Evolutionary conservation across 2,888 invertebrate genomes (phyloP), one percentile per base, ranked within the genome.

Genomic region (Melanchra persicariae): DNA sequence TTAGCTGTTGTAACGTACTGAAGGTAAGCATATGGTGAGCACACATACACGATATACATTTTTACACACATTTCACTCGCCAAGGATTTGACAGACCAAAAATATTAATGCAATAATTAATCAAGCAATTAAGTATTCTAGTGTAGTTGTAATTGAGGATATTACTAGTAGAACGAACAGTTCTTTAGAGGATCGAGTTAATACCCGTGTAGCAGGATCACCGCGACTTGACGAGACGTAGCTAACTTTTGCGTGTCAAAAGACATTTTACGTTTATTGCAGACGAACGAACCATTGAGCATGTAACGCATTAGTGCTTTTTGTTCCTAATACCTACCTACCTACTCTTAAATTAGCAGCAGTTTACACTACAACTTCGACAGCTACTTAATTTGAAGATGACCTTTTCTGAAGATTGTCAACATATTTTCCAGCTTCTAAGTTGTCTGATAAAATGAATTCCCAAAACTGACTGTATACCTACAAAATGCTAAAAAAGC

Each of bases 31-130:
- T 94, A 92, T 87, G 89, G 87, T 90, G 88, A 93, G 93, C 94
- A 93, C 94, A 93, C 89, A 89, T 22, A 80, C 61, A 67, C 40
- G 49, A 91, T 88, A 89, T 87, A 83, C 80, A 83, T 91, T 92
- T 91, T 88, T 91, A 93, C 93, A 93, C 93, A 93, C 93, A 87
- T 90, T 90, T 92, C 94, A 93, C 94, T 92, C 89, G 91, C 93
- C 88, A 92, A 90, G 91, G 88, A 92, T 92, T 92, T 92, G 91
- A 93, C 91, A 93, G 94, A 94, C 94, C 94, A 93, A 94, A 85
- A 82, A 84, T 88, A 88, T 51, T 88, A 90, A 92, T 92, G 90
- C 92, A 94, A 93, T 93, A 93, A 93, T 91, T 91, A 92, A 91
- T 87, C 88, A 88, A 90, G 89, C 85, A 87, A 89, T 87, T 91